Conservation (phyloP, 2,797 vertebrate genomes). For the Sebastes hubbsi region DNA sequence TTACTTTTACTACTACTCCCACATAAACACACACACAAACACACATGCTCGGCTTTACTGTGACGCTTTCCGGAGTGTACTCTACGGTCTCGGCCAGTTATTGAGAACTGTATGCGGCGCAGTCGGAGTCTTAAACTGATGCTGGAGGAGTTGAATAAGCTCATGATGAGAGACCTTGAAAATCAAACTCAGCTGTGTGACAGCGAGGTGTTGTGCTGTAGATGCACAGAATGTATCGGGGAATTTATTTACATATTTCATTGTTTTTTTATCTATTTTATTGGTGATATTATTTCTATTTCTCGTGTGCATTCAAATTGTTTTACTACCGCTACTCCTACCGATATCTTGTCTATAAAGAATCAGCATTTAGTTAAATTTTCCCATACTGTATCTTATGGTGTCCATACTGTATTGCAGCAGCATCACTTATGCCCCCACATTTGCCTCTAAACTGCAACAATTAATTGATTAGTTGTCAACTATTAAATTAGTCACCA, state of each 20-base stretch:
- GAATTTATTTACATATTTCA: background rate
- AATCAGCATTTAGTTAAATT: background rate
- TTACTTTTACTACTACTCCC: constrained; percentile 69
- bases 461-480: too few species aligned
- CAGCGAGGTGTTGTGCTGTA: background rate
- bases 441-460: background rate
- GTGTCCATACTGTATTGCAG: background rate
- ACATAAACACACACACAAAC: constrained; percentile 51
- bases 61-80: constrained; percentile 50
- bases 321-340: background rate
- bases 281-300: background rate
- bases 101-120: background rate
- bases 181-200: background rate
- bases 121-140: background rate
- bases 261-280: background rate
- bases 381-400: background rate
- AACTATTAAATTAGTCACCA: too few species aligned
- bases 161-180: background rate
- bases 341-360: background rate
- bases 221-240: background rate
- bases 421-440: background rate
- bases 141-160: background rate
- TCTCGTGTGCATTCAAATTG: background rate
- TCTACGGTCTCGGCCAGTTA: constrained; percentile 26
- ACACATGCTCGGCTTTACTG: constrained; percentile 21